phyloP scores from a whole-genome alignment of 1,140 invertebrate genomes.

The Eumeta japonica region DNA sequence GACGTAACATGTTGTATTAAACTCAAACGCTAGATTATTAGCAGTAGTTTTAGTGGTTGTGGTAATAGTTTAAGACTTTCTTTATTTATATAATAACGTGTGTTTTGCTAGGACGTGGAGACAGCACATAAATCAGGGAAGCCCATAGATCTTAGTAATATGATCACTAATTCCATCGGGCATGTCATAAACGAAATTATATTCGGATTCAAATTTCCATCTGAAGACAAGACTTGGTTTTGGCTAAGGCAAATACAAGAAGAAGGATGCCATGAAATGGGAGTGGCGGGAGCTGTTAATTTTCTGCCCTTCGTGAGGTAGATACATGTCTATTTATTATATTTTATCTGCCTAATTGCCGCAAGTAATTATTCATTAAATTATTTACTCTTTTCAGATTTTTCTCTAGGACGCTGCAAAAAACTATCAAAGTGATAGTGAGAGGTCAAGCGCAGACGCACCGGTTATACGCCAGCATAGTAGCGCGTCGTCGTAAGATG shows the following conservation, averaged over 20 bases:
- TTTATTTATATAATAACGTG: no score
- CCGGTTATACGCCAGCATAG: conserved; percentile 67
- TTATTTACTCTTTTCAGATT: conserved; percentile 27
- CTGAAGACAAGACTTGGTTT: conserved; percentile 70
- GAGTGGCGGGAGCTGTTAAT: conserved; percentile 76
- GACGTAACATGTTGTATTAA: no score
- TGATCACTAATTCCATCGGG: conserved; percentile 71
- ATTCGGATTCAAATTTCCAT: conserved; percentile 69
- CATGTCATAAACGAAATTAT: conserved; percentile 75
- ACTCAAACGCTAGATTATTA: no score
- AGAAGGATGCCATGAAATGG: conserved; percentile 75
- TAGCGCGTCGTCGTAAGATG: conserved; percentile 56
- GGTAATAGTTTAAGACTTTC: no score
- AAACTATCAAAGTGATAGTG: conserved; percentile 43
- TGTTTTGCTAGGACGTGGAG: no score
- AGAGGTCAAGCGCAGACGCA: conserved; percentile 73
- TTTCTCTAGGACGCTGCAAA: conserved; percentile 33
- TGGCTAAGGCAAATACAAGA: conserved; percentile 75
- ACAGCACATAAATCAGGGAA: no score
- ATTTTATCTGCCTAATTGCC: conserved; percentile 1
- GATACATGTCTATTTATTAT: conserved; percentile 7
- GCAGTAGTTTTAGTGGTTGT: no score
- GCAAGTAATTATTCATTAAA: neutral
- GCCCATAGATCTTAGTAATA: conserved; percentile 26
- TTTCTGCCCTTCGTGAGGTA: conserved; percentile 80